Base-by-base conservation (phyloP, 2,797 vertebrate species). In the Macroramphosus scolopax region DNA sequence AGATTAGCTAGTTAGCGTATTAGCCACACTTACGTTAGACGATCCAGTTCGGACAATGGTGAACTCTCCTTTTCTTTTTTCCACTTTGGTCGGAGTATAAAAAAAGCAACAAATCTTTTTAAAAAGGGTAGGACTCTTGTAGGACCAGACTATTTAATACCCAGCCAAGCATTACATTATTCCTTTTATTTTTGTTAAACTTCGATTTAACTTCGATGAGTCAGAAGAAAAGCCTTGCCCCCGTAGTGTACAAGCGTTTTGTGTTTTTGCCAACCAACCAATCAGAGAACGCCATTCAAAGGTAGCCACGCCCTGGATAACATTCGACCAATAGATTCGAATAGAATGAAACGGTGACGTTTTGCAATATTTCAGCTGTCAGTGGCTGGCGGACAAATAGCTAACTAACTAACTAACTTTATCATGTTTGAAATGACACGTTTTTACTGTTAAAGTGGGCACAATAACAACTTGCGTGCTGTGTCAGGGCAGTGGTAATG, bases 31-130 rank as follows among this genome's bases (percentile, higher is more conserved):
- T 85, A 89, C 86, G 78, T 86, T 83, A 73, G 67, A 32, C 77
- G 86, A 77, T 88, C 86, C 87, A 89, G 86, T 44, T 86, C 85
- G 86, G 83, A 87, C 78, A 82, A 80, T 42, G 72, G 62, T 46
- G 39, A 59, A 37, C 68, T 59, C 8, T 72, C 36, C 25, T 60
- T 15, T 64, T 63, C 42, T 57, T 51, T 43, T 62, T 22, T 65
- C 60, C 22, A 60, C 20, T 31, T 25, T 72, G 0, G 38, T 22
- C 20, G 3, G 3, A 22, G n/a, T n/a, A n/a, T n/a, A n/a, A n/a
- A n/a, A n/a, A n/a, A n/a, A 3, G 20, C 3, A 6, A 22, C 6
- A 3, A 22, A 6, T 22, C 20, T 3, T 6, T 6, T 22, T 6
- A 22, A 22, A 22, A 22, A 22, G 20, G 6, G 20, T 6, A 22